Evolutionary conservation across 1,140 invertebrate species (phyloP), one percentile per base, ranked within the genome.

Genomic region (Phenacoccus solenopsis): DNA sequence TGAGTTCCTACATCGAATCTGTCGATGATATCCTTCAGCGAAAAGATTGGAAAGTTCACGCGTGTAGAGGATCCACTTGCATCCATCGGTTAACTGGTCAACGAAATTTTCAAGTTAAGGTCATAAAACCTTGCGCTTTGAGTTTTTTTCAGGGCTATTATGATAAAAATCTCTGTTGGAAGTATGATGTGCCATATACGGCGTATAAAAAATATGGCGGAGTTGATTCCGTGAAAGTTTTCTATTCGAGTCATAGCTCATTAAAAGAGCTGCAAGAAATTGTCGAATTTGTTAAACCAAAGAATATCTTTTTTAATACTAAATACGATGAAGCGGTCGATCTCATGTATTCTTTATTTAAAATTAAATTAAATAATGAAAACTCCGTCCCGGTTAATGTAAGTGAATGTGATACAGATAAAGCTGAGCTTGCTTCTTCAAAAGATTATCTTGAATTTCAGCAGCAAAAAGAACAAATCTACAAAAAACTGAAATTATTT

Each of bases 231-330:
- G 75, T 78, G 32, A 80, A 82, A 71, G 80, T 86, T 4, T 88
- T 86, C 74, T 88, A 85, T 73, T 82, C 86, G 1, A 84, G 80
- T 13, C 87, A 89, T 75, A 82, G 83, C 24, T 88, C 86, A 38
- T 81, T 81, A 61, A 73, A 79, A 25, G 85, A 87, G 78, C 74
- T 86, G 1, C 76, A 76, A 38, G 78, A 77, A 32, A 82, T 86
- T 73, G 73, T 86, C 27, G 70, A 79, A 61, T 83, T 84, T 76
- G 79, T 86, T 64, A 76, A 81, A 59, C 82, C 84, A n/a, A 76
- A 76, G 27, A 72, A 79, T 28, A 75, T 86, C 69, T 76, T 80
- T 74, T 77, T 83, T 1, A 84, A 82, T 75, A 84, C 84, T 4
- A 72, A 75, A 30, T 76, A 75, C 0, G 28, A 71, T 5, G 20